Base-by-base conservation (phyloP, 1,140 invertebrate genomes). In the Tetramorium simillimum region DNA sequence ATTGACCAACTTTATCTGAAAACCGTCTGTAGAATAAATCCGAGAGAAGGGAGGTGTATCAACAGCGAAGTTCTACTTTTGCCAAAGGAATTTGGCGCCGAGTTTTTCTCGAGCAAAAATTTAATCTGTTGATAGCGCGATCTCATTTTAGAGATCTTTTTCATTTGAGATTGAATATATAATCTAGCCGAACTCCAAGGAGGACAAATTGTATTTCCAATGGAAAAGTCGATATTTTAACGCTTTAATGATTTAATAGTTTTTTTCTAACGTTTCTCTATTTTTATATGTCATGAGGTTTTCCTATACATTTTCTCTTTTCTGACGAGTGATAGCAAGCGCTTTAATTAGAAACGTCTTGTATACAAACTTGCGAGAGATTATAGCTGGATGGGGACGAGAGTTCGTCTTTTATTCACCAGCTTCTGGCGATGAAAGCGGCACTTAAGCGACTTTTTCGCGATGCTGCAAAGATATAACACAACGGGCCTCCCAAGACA, bases 111-210 rank as follows among this genome's bases (percentile, higher is more conserved):
- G 43, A 80, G 43, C 33, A n/a, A 37, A 80, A 80, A 69, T 80
- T 69, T 80, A 80, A 80, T 80, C 62, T 80, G 62, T 80, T 69
- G 77, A 69, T 69, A 28, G 43, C 33, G 28, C 43, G 76, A 65
- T 65, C n/a, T 28, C 37, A 76, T 76, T 33, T 33, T 53, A 60
- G n/a, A 40, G 12, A 53, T 5, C 18, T 51, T 67, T 77, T 69
- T 69, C 33, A 67, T 63, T 77, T 63, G 9, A 63, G 40, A 43
- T 46, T 63, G 37, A 62, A 62, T 43, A 77, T 10, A 18, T 76
- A 60, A n/a, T n/a, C 51, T 76, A 75, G 72, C 6, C 2, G 12
- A 58, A 21, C 37, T 43, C 7, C 9, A 21, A 14, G 16, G 5
- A 60, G 53, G 28, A 21, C 4, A 40, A 75, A 56, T 37, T 70